These are phyloP conservation scores for Dysmachus trigonus DNA, from an alignment of 2,888 invertebrate species.

Conservation along the genomic window DNA sequence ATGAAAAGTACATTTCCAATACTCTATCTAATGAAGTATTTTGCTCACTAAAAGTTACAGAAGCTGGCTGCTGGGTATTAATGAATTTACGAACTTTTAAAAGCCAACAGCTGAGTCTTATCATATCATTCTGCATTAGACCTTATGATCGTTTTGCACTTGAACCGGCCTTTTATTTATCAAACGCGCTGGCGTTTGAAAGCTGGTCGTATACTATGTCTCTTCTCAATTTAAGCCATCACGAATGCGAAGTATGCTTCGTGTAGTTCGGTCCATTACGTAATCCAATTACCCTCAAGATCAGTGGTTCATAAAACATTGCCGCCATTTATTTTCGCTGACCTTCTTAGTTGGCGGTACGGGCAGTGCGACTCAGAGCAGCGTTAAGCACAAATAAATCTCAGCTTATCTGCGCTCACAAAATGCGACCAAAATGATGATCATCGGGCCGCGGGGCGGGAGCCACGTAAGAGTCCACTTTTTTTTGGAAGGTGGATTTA, in stretches of 20 bases:
- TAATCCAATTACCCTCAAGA: background rate
- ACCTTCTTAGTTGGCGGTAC: background rate
- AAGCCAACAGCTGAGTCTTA: background rate
- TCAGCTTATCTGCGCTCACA: background rate
- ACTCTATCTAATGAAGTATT: too few species aligned
- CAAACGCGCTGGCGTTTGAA: background rate
- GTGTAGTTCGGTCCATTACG: background rate
- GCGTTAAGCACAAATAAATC: background rate
- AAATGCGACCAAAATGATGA: background rate
- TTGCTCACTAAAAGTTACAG: too few species aligned
- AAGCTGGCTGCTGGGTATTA: too few species aligned
- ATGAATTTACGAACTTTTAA: background rate
- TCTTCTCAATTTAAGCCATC: background rate
- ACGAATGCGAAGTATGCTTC: background rate
- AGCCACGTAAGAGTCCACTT: background rate
- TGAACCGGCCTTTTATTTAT: background rate
- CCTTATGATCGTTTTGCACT: background rate
- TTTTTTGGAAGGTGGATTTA: slow-evolving; percentile 4
- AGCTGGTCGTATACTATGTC: background rate
- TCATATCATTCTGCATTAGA: background rate
- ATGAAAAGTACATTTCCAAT: too few species aligned
- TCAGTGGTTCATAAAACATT: background rate
- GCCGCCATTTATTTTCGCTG: background rate
- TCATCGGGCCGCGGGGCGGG: background rate
- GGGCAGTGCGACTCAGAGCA: background rate